Percentiles rank a stretch among this genome's conserved stretches.
These are phyloP conservation scores for Syngnathoides biaculeatus DNA, from an alignment of 2,113 vertebrate genomes.

Conservation along the genomic window DNA sequence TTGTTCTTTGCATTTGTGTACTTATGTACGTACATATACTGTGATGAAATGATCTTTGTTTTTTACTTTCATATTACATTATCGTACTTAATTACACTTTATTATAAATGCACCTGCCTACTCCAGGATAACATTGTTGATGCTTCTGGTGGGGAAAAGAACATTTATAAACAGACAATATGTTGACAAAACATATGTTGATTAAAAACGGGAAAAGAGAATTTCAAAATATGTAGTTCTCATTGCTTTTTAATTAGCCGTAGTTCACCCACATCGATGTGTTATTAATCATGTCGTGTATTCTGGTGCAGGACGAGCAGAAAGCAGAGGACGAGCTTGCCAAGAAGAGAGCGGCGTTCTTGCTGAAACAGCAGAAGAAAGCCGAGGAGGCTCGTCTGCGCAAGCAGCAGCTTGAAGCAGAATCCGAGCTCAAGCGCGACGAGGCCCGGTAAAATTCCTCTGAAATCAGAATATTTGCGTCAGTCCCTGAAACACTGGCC, in stretches of 20 bases:
- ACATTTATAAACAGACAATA: too few species aligned
- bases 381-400: slow-evolving; percentile 87
- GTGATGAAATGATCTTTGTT: too few species aligned
- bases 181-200: too few species aligned
- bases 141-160: too few species aligned
- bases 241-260: background rate
- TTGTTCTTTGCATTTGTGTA: too few species aligned
- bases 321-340: slow-evolving; percentile 94
- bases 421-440: slow-evolving; percentile 88
- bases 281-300: background rate
- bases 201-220: too few species aligned
- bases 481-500: background rate
- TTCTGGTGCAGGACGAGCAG: slow-evolving; percentile 82
- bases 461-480: background rate
- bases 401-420: slow-evolving; percentile 87
- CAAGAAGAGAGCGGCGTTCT: slow-evolving; percentile 90
- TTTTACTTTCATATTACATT: too few species aligned
- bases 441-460: slow-evolving; percentile 80
- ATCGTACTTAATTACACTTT: too few species aligned
- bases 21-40: too few species aligned
- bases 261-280: background rate
- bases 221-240: too few species aligned
- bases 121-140: too few species aligned
- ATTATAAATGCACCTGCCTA: too few species aligned
- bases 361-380: slow-evolving; percentile 95